Evolutionary conservation across 2,113 vertebrate genomes (phyloP).

Genomic region (Rostratula benghalensis): DNA sequence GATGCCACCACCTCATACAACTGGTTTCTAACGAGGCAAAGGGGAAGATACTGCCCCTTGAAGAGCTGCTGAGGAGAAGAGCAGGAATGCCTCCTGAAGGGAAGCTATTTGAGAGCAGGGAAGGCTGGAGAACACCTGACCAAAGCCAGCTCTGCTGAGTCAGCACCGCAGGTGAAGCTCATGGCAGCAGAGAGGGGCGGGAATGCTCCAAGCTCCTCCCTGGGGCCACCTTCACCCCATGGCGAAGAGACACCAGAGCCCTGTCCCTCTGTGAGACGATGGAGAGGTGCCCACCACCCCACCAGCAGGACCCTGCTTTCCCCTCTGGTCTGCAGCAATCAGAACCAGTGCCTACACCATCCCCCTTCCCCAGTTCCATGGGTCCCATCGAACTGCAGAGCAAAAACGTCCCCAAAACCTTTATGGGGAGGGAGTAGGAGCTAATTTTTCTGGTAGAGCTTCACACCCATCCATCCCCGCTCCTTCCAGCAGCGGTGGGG

Average conservation of each 20-base stretch:
- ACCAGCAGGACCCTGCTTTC: accelerated
- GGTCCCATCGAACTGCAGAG: accelerated
- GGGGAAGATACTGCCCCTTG: background rate
- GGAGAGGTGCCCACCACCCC: background rate
- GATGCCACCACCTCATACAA: background rate
- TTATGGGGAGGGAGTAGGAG: background rate
- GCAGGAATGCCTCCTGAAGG: background rate
- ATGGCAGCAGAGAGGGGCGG: background rate
- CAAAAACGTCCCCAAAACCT: accelerated
- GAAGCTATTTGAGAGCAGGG: background rate
- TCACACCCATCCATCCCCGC: background rate
- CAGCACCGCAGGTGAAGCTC: background rate
- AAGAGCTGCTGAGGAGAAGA: background rate
- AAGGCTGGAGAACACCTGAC: background rate
- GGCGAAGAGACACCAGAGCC: background rate
- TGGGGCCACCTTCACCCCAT: background rate
- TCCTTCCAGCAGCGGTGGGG: background rate
- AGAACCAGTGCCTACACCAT: accelerated
- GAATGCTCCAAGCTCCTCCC: accelerated
- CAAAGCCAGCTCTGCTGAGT: background rate
- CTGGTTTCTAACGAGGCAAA: background rate
- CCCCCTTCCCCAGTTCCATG: background rate
- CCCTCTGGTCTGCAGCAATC: background rate
- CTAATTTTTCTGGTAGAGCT: background rate
- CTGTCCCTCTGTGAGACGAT: background rate